Evolutionary conservation across 1,140 invertebrate species (phyloP).

Genomic region (Drosophila mojavensis): DNA sequence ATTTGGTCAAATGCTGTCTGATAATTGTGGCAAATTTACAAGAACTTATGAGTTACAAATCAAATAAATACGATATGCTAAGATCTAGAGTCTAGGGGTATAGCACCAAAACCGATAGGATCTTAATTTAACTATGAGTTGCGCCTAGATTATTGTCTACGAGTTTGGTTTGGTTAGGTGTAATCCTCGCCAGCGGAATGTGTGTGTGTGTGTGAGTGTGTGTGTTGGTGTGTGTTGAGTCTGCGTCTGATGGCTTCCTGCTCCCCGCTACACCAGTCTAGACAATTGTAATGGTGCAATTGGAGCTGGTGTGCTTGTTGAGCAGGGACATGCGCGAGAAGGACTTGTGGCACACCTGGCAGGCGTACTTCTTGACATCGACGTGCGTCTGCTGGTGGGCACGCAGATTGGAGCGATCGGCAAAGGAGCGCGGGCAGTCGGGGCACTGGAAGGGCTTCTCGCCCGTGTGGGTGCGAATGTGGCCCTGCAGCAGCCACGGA

Average conservation of each 20-base stretch:
- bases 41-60: conserved; percentile 50
- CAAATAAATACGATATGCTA: conserved; percentile 31
- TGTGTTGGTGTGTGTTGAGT: neutral
- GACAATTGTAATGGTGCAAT: conserved; percentile 81
- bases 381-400: conserved; percentile 89
- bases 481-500: conserved; percentile 97
- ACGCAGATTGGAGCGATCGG: conserved; percentile 93
- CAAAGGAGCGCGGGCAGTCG: conserved; percentile 97
- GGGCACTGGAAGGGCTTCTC: conserved; percentile 98
- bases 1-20: conserved; percentile 78
- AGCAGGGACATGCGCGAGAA: conserved; percentile 96
- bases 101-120: conserved; percentile 77
- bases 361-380: conserved; percentile 85
- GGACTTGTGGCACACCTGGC: conserved; percentile 85
- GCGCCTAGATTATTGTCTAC: conserved; percentile 58
- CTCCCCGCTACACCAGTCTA: conserved; percentile 30
- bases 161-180: conserved; percentile 42
- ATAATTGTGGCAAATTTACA: conserved; percentile 63
- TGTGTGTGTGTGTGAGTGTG: conserved; percentile 59
- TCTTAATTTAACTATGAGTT: conserved; percentile 45
- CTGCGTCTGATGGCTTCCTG: neutral
- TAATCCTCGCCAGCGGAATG: conserved; percentile 80
- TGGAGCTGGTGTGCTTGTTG: conserved; percentile 90
- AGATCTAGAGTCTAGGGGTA: conserved; percentile 3
- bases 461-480: conserved; percentile 94